Evolutionary conservation across 2,113 vertebrate genomes (phyloP), one percentile per base, ranked within the genome.

Genomic region (Alethe diademata): DNA sequence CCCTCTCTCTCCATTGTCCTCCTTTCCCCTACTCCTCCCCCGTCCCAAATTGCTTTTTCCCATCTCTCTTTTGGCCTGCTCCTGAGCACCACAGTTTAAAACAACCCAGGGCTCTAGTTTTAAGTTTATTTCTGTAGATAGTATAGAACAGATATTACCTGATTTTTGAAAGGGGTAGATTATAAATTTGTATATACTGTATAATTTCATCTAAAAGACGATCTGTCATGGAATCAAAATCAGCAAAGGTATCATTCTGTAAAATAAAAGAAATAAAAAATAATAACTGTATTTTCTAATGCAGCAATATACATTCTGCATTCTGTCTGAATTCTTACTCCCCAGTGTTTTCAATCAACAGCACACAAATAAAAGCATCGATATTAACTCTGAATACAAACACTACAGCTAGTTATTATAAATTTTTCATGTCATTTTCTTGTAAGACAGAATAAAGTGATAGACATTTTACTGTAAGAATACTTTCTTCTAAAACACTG

Each of bases 171-270:
- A 99, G 97, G 28, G 98, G 98, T 91, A 99, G 98, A 96, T 98
- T 99, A 98, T 99, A 99, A 97, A 99, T 99, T 95, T 99, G 99
- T 97, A 99, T 99, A 96, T 99, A 99, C 40, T 99, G 99, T 93
- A 99, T 98, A 93, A 99, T 99, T 98, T 99, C 99, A 98, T 99
- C 99, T 97, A 99, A 97, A 94, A 99, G 98, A 50, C 99, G 98
- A 97, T 99, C 99, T 24, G 99, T 99, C 99, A 99, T 99, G 80
- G 99, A 99, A 97, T 99, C 99, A 98, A 99, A 99, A 98, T 99
- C 99, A 96, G 99, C 99, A 98, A 99, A 99, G 57, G 99, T 99
- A 97, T 99, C 99, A 98, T 99, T 99, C 99, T 99, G 98, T 86
- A 97, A 94, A 96, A 97, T 86, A 81, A 95, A 97, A 96, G 93